These are phyloP conservation scores for Eledona agricola DNA, from an alignment of 2,888 invertebrate genomes.

Conservation along the genomic window DNA sequence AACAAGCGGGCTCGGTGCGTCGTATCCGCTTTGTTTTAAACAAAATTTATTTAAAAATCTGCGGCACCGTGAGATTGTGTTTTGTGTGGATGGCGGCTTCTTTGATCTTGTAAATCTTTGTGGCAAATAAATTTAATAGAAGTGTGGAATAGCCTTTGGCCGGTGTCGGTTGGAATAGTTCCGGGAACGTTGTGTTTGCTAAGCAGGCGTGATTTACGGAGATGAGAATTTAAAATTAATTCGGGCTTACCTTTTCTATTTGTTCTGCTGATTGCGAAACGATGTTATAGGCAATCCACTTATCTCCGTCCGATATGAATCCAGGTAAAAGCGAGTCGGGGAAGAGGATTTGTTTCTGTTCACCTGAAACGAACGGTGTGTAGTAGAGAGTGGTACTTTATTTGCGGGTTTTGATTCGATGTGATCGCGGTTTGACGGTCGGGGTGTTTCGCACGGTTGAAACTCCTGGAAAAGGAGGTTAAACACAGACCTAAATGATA, in stretches of 20 bases:
- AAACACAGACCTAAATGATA: slow-evolving; percentile 38
- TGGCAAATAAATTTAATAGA: slow-evolving; percentile 18
- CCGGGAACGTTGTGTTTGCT: slow-evolving; percentile 15
- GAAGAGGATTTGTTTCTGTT: slow-evolving; percentile 22
- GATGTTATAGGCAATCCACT: slow-evolving; percentile 30
- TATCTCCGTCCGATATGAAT: slow-evolving; percentile 16
- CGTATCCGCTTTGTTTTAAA: no score
- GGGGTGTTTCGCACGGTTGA: slow-evolving; percentile 13
- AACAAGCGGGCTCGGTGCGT: no score
- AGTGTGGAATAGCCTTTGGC: slow-evolving; percentile 12
- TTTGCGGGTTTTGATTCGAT: slow-evolving; percentile 15
- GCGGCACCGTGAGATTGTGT: no score
- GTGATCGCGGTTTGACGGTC: slow-evolving; percentile 32
- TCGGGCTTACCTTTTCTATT: slow-evolving; percentile 35
- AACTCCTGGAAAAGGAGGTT: slow-evolving; percentile 34
- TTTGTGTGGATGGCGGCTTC: no score
- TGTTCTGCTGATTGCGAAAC: slow-evolving; percentile 34
- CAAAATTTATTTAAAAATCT: no score
- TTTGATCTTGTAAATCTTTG: no score
- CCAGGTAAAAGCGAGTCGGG: slow-evolving; percentile 18
- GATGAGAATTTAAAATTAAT: slow-evolving; percentile 30
- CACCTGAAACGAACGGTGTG: slow-evolving; percentile 29
- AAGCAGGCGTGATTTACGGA: slow-evolving; percentile 21
- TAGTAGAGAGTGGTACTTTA: slow-evolving; percentile 10
- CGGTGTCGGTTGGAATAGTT: slow-evolving; percentile 15